A percentile compares a stretch with the other conserved stretches of the same genome.
phyloP scores from a whole-genome alignment of 2,113 vertebrate species.

The Antennarius striatus region DNA sequence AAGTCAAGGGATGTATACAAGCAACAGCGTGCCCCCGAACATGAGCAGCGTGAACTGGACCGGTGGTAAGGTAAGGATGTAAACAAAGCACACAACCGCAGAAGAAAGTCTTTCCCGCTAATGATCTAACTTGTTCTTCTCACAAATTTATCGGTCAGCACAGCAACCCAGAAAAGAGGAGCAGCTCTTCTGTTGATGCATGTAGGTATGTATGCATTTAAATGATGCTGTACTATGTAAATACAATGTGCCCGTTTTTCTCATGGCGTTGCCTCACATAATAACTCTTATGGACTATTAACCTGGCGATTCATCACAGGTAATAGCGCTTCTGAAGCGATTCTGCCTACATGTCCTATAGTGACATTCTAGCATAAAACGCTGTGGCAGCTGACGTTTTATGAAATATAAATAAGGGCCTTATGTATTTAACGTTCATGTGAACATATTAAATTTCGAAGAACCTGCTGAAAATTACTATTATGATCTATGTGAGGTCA shows the following conservation, averaged over 20 bases:
- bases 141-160: slow-evolving; percentile 15
- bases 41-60: slow-evolving; percentile 60
- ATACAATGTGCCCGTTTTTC: slow-evolving; percentile 20
- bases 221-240: slow-evolving; percentile 23
- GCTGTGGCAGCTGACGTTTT: slow-evolving; percentile 27
- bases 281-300: slow-evolving; percentile 41
- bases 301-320: slow-evolving; percentile 25
- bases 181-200: slow-evolving; percentile 13
- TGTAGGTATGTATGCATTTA: slow-evolving; percentile 17
- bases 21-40: slow-evolving; percentile 54
- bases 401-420: slow-evolving; percentile 58
- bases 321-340: slow-evolving; percentile 17
- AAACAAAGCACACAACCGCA: slow-evolving; percentile 56
- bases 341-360: slow-evolving; percentile 10
- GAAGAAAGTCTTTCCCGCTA: slow-evolving; percentile 44
- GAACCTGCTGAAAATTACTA: slow-evolving; percentile 46
- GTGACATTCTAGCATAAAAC: slow-evolving; percentile 8
- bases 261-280: neutral
- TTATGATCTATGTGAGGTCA: slow-evolving; percentile 41
- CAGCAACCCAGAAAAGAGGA: neutral
- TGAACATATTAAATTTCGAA: slow-evolving; percentile 45
- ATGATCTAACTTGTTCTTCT: slow-evolving; percentile 52
- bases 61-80: slow-evolving; percentile 48
- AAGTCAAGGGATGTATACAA: slow-evolving; percentile 72
- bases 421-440: slow-evolving; percentile 42